Evolutionary conservation across 2,888 invertebrate species (phyloP), one percentile per base, ranked within the genome.

Genomic region (Pollenia amentaria): DNA sequence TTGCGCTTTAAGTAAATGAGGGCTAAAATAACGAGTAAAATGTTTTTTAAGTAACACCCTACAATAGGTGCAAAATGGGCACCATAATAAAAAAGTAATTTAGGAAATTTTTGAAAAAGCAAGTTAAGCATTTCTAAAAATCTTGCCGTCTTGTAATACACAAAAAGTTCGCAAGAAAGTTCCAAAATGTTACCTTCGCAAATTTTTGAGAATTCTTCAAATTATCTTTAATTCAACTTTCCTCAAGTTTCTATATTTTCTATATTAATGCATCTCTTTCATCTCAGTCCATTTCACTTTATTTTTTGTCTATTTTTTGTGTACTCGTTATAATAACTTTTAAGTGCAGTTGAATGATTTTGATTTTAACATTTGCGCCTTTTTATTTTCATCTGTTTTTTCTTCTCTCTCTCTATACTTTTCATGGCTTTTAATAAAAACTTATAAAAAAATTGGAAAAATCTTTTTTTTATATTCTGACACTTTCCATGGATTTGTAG

Each of bases 341-440:
- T 76, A 79, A 87, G 79, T 87, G 70, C 79, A 84, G 70, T 65
- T 72, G 86, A 87, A 70, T 87, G 67, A 62, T 82, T 85, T 80
- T 78, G 75, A 55, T 83, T 87, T 86, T 29, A 83, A 48, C 11
- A 42, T 83, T 75, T 77, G 44, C 29, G 44, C 64, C 76, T 70
- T 86, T 83, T 60, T 65, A 38, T 67, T 67, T 14, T 8, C 21
- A 44, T n/a, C 11, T 21, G 12, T 4, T 70, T 70, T 70, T 53
- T 29, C n/a, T 48, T 29, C 6, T 9, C 38, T 21, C 38, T 73
- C 14, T 42, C 48, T 18, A 14, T 11, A 7, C 9, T 60, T 60
- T 46, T 44, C 12, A 60, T 67, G 42, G 53, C 11, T 48, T 38
- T 0, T 3, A 16, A 42, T 18, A 55, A 16, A 55, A 18, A 55